phyloP scores from a whole-genome alignment of 2,888 invertebrate genomes.

The Mimachlamys varia region DNA sequence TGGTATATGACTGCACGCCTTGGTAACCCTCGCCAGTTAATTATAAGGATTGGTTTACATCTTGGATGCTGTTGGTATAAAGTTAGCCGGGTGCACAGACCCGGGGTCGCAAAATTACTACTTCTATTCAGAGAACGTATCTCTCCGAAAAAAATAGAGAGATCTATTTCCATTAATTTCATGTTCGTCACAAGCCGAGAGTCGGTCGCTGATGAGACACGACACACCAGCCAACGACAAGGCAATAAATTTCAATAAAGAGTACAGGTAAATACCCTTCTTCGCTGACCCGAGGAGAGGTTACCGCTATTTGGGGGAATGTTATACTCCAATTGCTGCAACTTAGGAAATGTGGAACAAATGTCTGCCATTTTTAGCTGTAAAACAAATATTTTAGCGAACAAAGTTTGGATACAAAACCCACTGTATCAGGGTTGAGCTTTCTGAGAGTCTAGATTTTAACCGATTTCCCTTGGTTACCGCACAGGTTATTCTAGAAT shows the following conservation, averaged over 20 bases:
- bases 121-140: not conserved
- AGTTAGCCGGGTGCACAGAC: not conserved
- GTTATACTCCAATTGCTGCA: not conserved
- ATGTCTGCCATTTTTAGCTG: not conserved
- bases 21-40: not conserved
- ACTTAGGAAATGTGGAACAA: not conserved
- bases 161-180: not conserved
- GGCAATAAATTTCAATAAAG: constrained; percentile 31
- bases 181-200: not conserved
- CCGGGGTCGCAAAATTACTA: not conserved
- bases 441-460: no score
- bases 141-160: not conserved
- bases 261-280: not conserved
- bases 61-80: not conserved
- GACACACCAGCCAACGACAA: not conserved
- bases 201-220: not conserved
- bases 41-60: not conserved
- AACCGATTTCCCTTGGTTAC: no score
- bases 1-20: not conserved
- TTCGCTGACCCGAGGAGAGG: not conserved
- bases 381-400: not conserved
- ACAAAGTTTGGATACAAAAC: no score
- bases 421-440: no score
- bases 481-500: no score
- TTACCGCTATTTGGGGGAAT: constrained; percentile 15